Percentiles rank a stretch among this genome's conserved stretches.
phyloP scores from a whole-genome alignment of 1,140 invertebrate species.

The Argopecten irradians region DNA sequence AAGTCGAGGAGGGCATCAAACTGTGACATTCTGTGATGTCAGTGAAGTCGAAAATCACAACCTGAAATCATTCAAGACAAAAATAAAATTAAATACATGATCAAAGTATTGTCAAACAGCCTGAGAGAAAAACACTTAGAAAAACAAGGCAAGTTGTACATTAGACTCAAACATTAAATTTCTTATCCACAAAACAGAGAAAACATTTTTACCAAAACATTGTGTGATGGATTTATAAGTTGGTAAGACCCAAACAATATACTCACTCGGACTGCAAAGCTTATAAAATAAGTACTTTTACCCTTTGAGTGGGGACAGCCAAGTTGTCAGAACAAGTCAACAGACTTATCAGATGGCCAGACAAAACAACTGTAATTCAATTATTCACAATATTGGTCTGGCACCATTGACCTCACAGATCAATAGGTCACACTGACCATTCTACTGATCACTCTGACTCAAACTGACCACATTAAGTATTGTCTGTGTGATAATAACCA shows the following conservation, averaged over 20 bases:
- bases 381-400: not conserved
- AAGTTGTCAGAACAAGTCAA: too few relatives aligned
- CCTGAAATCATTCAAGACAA: not conserved
- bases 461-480: not conserved
- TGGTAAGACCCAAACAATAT: too few relatives aligned
- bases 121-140: too few relatives aligned
- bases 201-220: too few relatives aligned
- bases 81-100: not conserved
- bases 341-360: not conserved
- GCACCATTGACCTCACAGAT: not conserved
- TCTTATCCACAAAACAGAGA: too few relatives aligned
- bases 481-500: not conserved
- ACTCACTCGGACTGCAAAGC: too few relatives aligned
- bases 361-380: not conserved
- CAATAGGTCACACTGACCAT: not conserved
- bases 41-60: not conserved
- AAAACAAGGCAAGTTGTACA: too few relatives aligned
- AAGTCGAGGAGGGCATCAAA: conserved; percentile 6
- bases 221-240: too few relatives aligned
- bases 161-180: too few relatives aligned
- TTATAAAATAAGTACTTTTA: too few relatives aligned
- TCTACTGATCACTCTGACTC: not conserved
- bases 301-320: too few relatives aligned
- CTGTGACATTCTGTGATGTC: not conserved
- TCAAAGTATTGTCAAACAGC: too few relatives aligned